phyloP scores from a whole-genome alignment of 2,113 vertebrate genomes.

The Hydrochoerus hydrochaeris region DNA sequence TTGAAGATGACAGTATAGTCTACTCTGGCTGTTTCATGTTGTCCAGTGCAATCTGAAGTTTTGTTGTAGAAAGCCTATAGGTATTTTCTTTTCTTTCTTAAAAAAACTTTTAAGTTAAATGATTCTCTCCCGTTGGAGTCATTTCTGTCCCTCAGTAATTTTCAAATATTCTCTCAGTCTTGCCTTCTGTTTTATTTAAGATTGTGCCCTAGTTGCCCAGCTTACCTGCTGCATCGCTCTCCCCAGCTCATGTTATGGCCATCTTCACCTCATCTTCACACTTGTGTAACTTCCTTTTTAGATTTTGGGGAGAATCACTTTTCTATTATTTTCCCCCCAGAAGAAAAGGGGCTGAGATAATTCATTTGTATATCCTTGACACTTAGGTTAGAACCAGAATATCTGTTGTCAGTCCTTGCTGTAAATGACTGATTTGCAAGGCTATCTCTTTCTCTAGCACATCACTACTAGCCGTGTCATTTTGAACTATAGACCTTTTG shows the following conservation, averaged over 20 bases:
- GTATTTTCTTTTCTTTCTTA: slow-evolving; percentile 18
- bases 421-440: not conserved
- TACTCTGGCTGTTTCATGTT: slow-evolving; percentile 8
- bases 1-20: not conserved
- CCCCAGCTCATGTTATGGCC: not conserved
- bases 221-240: not conserved
- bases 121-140: not conserved
- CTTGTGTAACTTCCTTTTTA: not conserved
- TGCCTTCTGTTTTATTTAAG: slow-evolving; percentile 45
- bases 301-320: not conserved
- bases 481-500: not conserved
- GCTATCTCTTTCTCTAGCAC: not conserved
- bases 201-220: not conserved
- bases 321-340: not conserved
- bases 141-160: not conserved
- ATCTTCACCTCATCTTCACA: not conserved
- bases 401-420: slow-evolving; percentile 2
- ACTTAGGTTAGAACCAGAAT: not conserved
- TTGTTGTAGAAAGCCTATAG: not conserved
- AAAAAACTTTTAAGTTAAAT: not conserved
- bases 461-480: not conserved
- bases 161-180: slow-evolving; percentile 27
- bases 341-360: not conserved
- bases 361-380: not conserved
- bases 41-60: not conserved